Percentiles rank a stretch among this genome's conserved stretches.
These are phyloP conservation scores for Lasioglossum calceatum DNA, from an alignment of 2,888 invertebrate species.

Conservation along the genomic window DNA sequence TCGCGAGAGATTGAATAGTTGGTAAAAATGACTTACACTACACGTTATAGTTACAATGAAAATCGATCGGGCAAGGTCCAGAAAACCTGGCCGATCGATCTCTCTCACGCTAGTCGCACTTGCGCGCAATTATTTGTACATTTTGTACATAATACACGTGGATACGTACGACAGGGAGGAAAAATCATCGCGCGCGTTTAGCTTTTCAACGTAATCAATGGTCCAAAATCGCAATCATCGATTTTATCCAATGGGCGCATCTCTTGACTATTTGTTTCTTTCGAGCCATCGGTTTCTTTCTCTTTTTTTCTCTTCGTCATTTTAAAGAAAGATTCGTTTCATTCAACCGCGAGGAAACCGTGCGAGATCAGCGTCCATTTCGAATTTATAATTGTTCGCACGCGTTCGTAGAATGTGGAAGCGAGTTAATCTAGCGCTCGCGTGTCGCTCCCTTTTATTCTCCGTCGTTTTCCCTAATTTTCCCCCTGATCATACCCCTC, in stretches of 20 bases:
- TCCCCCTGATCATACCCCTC: not conserved
- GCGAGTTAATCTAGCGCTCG: not conserved
- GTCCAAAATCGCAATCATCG: constrained; percentile 20
- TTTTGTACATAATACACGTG: constrained; percentile 74
- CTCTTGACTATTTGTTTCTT: constrained; percentile 15
- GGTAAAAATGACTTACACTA: not conserved
- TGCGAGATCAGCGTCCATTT: constrained; percentile 25
- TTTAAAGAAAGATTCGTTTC: not conserved
- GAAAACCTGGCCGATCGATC: constrained; percentile 10
- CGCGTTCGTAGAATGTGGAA: not conserved
- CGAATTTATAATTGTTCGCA: constrained; percentile 12
- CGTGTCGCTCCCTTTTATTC: not conserved
- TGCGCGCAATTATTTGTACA: constrained; percentile 73
- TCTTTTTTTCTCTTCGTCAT: constrained; percentile 22
- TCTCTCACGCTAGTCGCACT: constrained; percentile 39
- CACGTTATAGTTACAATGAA: constrained; percentile 5
- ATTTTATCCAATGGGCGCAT: constrained; percentile 13
- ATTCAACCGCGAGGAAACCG: constrained; percentile 5
- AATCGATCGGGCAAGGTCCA: not conserved
- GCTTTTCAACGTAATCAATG: constrained; percentile 25
- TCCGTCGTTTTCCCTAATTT: not conserved
- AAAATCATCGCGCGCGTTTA: constrained; percentile 28
- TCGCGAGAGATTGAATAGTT: not conserved
- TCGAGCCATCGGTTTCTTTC: not conserved
- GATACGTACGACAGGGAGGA: constrained; percentile 29